Base-by-base conservation (phyloP, 2,888 invertebrate genomes). In the Neelides folsomi region DNA sequence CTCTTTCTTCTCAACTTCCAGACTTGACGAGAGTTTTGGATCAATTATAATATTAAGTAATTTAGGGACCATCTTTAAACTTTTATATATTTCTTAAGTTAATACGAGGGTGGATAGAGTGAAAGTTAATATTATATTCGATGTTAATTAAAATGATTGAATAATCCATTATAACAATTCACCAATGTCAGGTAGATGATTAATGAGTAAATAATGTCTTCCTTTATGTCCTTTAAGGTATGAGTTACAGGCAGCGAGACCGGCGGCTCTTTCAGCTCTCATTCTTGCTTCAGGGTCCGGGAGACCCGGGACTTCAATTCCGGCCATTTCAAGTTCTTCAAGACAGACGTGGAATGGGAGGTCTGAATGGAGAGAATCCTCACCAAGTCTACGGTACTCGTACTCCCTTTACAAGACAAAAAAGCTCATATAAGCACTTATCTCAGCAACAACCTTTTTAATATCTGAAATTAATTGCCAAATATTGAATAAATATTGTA, bases 131-230 rank as follows among this genome's bases (percentile, higher is more conserved):
- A n/a, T n/a, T n/a, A n/a, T n/a, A n/a, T n/a, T n/a, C n/a, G n/a
- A n/a, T n/a, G n/a, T n/a, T n/a, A n/a, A n/a, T n/a, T n/a, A n/a
- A n/a, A n/a, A n/a, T n/a, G n/a, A n/a, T n/a, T n/a, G n/a, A 45
- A 27, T 16, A 2, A 2, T 13, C 18, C n/a, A 3, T 8, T 27
- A 9, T 41, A 13, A 35, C 18, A 13, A 59, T 69, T 65, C 67
- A 77, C 78, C 92, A 58, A 92, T 82, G 60, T 82, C 79, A 66
- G 82, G 81, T 59, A 92, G 75, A 66, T 87, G 85, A 48, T 83
- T 80, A 64, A 85, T 77, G 61, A 87, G 76, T 65, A 80, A 81
- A 69, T 89, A 92, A 27, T 27, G 27, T 64, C 89, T 76, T 18
- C 68, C 68, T 57, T 78, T 74, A 41, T 76, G 77, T 62, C 73